Evolutionary conservation across 53 echinoderm and acorn worm genomes (phyloP), one percentile per base, ranked within the genome.

Genomic region (Henricia sp.): DNA sequence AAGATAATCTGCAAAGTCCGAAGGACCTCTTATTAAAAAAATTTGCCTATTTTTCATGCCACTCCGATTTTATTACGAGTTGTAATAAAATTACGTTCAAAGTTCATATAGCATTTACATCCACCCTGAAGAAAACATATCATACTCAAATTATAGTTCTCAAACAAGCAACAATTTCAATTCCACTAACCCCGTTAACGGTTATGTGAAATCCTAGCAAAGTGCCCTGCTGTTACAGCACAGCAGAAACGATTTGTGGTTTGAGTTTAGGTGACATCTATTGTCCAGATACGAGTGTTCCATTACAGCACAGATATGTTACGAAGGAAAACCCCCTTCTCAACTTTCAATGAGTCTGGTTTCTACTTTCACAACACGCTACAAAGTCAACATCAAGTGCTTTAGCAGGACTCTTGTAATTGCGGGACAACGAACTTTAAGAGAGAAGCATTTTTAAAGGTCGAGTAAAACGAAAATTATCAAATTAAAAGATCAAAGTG

Each of bases 301-400:
- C 10, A 16, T 77, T 77, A 59, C 77, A 59, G 41, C 58, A 35
- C 28, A 77, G 77, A 77, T 60, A 77, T 77, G 58, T 23, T 37
- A 27, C 9, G 9, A 42, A 58, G 58, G 77, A 48, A 59, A 58
- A 42, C 41, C 74, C 35, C 42, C 74, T 38, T 86, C 86, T 86
- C 86, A 43, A 29, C 57, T 86, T 86, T 86, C 86, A 86, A 86
- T 86, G 86, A 50, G 86, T 43, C 65, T 19, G 50, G 86, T 86
- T 86, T 85, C 65, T 60, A 74, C 65, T 85, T 85, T 86, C 86
- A 86, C 73, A 86, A 86, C 86, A 86, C n/a, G n/a, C 74, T 86
- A 74, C 68, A 68, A n/a, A 68, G 60, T 77, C 77, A 77, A 42
- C 68, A 68, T 29, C 40, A 34, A 37, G 66, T 65, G 66, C 66